A percentile compares a stretch with the other conserved stretches of the same genome.
phyloP scores from a whole-genome alignment of 2,113 vertebrate species.

The Marmota flaviventris region DNA sequence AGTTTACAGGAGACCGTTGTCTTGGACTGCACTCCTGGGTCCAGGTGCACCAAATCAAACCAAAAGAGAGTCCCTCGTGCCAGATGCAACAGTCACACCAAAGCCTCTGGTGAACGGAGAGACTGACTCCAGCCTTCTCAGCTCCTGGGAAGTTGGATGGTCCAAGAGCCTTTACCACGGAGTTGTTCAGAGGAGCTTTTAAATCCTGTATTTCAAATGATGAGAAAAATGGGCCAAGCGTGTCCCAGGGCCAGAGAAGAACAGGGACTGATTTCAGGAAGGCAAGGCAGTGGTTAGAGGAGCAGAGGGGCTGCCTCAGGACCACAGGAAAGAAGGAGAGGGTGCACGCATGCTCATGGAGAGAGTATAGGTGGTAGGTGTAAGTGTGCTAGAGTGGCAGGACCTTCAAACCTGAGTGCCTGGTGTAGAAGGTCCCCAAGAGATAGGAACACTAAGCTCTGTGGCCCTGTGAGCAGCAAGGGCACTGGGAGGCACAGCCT shows the following conservation, averaged over 20 bases:
- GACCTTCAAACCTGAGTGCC: accelerated
- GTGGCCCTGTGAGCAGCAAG: background rate
- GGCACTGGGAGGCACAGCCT: background rate
- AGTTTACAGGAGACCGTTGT: no score
- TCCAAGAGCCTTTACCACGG: background rate
- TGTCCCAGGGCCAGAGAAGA: background rate
- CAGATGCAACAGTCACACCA: background rate
- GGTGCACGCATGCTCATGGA: background rate
- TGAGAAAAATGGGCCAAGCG: background rate
- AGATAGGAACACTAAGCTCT: background rate
- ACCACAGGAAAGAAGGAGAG: background rate
- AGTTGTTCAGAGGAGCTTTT: background rate
- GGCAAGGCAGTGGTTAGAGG: background rate
- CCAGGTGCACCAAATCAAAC: background rate
- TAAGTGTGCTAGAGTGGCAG: background rate
- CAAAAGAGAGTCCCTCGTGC: background rate
- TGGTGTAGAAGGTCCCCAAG: accelerated
- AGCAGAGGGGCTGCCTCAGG: background rate
- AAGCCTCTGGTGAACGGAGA: background rate
- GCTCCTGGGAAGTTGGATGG: background rate
- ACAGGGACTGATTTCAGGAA: background rate
- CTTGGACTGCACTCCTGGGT: background rate
- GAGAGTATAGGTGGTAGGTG: background rate
- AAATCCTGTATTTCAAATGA: background rate
- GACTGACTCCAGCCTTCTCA: background rate